phyloP scores from a whole-genome alignment of 2,797 vertebrate genomes.

The Leucoraja ocellata region DNA sequence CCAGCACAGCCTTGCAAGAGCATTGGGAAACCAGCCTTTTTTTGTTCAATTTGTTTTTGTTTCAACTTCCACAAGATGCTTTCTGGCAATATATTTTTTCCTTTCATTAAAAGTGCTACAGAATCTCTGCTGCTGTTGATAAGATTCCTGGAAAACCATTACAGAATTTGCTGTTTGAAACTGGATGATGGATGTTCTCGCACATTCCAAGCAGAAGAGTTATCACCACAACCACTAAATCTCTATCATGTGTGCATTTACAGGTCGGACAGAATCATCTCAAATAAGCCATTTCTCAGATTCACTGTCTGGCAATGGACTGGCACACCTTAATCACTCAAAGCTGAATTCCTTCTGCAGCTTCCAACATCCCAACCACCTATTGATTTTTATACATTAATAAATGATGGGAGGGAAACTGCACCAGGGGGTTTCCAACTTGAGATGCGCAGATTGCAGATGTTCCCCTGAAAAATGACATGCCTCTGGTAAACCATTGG shows the following conservation, averaged over 20 bases:
- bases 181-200: neutral
- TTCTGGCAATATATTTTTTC: neutral
- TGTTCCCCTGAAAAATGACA: neutral
- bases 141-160: neutral
- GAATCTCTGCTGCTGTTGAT: neutral
- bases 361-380: neutral
- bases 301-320: neutral
- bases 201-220: neutral
- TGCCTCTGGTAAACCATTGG: neutral
- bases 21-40: neutral
- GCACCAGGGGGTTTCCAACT: neutral
- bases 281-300: neutral
- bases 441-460: neutral
- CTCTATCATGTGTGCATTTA: neutral
- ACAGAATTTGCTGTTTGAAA: neutral
- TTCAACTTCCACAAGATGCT: neutral
- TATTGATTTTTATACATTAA: constrained; percentile 30
- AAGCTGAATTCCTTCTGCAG: neutral
- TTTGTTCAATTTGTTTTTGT: neutral
- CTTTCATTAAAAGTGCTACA: neutral
- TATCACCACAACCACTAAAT: neutral
- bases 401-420: neutral
- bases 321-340: neutral
- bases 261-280: neutral
- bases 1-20: too few species aligned